These are phyloP conservation scores for Dryomyza anilis DNA, from an alignment of 2,888 invertebrate species.

Conservation along the genomic window DNA sequence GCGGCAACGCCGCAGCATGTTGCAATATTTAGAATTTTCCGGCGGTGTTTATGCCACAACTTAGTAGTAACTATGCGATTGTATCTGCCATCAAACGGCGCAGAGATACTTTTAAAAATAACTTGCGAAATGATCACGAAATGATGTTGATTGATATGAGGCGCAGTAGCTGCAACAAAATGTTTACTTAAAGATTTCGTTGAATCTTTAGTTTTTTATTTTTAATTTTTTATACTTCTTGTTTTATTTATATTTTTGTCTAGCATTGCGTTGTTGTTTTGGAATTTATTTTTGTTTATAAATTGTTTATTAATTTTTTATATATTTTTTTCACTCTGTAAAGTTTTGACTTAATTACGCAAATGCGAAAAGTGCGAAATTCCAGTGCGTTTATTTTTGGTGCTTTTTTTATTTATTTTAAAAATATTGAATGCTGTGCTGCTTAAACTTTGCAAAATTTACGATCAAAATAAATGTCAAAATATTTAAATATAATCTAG, in stretches of 20 bases:
- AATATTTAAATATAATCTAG: not conserved
- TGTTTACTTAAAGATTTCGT: too few relatives aligned
- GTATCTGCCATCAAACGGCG: too few relatives aligned
- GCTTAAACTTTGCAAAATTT: conserved; percentile 24
- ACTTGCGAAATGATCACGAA: conserved; percentile 35
- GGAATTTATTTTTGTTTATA: not conserved
- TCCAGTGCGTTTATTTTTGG: too few relatives aligned
- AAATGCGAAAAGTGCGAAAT: not conserved
- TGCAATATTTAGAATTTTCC: too few relatives aligned
- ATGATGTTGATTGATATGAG: conserved; percentile 35
- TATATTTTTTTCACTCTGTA: too few relatives aligned
- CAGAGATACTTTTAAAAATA: conserved; percentile 29
- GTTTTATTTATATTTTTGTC: not conserved
- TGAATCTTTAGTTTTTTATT: conserved; percentile 2
- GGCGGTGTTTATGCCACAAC: conserved; percentile 11
- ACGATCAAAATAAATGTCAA: conserved; percentile 29
- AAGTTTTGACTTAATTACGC: too few relatives aligned
- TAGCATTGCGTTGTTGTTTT: not conserved
- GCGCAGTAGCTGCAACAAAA: conserved; percentile 18
- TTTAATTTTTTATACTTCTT: too few relatives aligned
- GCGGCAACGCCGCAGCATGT: too few relatives aligned
- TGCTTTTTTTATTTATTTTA: not conserved
- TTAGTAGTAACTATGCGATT: conserved; percentile 26
- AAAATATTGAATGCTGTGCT: not conserved
- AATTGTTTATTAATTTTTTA: conserved; percentile 1